A percentile compares a stretch with the other conserved stretches of the same genome.
These are phyloP conservation scores for Aporophyla lueneburgensis DNA, from an alignment of 2,888 invertebrate species.

Conservation along the genomic window DNA sequence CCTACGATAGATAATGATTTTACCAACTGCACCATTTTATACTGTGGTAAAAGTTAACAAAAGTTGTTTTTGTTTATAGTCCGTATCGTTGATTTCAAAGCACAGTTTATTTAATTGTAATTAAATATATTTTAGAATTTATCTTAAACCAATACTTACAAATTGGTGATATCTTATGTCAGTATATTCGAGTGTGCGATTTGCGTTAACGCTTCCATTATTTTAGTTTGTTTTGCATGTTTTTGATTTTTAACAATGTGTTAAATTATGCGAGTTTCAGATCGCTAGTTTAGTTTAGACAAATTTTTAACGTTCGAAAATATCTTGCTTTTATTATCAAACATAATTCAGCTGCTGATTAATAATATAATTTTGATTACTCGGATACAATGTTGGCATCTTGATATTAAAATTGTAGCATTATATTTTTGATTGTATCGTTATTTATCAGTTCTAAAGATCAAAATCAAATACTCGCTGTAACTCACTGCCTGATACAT, in stretches of 20 bases:
- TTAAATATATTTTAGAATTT: conserved; percentile 32
- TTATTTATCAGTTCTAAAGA: conserved; percentile 16
- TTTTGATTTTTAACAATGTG: conserved; percentile 42
- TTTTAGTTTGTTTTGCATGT: conserved; percentile 58
- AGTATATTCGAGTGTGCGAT: conserved; percentile 49
- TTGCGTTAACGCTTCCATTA: conserved; percentile 41
- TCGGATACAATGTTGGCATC: conserved; percentile 18
- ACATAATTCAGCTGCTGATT: conserved; percentile 22
- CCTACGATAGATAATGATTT: not conserved
- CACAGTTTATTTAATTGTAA: conserved; percentile 18
- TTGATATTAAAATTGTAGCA: conserved; percentile 13
- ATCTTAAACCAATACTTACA: conserved; percentile 16
- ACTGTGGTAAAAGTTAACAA: conserved; percentile 5
- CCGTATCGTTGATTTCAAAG: conserved; percentile 25
- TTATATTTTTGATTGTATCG: conserved; percentile 8
- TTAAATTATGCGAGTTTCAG: conserved; percentile 8
- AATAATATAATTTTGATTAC: conserved; percentile 16
- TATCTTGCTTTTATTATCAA: conserved; percentile 20
- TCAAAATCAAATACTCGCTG: conserved; percentile 43
- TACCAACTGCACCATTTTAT: not conserved
- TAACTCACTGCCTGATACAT: conserved; percentile 40
- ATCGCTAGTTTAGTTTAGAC: not conserved
- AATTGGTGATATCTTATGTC: conserved; percentile 21
- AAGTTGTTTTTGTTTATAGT: conserved; percentile 4
- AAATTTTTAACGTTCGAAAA: not conserved